Conservation (phyloP, 2,797 vertebrate genomes). For the Hemibagrus guttatus region DNA sequence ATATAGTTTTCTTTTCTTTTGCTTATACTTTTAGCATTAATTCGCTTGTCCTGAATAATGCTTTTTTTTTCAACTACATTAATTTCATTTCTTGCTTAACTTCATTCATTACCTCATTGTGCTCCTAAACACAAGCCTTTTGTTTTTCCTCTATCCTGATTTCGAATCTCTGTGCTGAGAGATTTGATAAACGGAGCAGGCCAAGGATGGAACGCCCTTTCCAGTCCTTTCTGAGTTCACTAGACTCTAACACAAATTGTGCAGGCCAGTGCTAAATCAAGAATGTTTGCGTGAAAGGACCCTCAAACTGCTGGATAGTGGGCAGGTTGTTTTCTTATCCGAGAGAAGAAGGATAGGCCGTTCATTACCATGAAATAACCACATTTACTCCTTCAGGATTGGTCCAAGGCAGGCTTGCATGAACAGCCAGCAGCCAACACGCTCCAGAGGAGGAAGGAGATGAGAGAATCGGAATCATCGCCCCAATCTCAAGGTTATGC, state of each 20-base stretch:
- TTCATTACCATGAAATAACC: constrained; percentile 60
- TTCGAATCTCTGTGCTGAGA: constrained; percentile 63
- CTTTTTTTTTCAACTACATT: constrained; percentile 50
- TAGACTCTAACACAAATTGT: constrained; percentile 24
- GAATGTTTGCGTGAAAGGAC: constrained; percentile 67
- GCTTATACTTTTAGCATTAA: constrained; percentile 21
- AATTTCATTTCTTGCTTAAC: constrained; percentile 62
- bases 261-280: constrained; percentile 18
- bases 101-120: constrained; percentile 68
- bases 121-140: constrained; percentile 59
- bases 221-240: constrained; percentile 1
- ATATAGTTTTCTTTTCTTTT: constrained; percentile 46
- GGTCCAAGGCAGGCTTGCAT: constrained; percentile 90
- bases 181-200: constrained; percentile 66
- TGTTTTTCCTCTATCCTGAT: constrained; percentile 54
- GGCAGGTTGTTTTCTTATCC: constrained; percentile 46
- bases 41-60: constrained; percentile 46
- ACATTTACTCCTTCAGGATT: constrained; percentile 80
- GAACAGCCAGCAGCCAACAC: constrained; percentile 80
- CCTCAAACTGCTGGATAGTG: constrained; percentile 76
- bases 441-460: constrained; percentile 90
- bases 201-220: constrained; percentile 51
- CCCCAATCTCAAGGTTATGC: constrained; percentile 69
- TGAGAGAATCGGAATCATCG: constrained; percentile 81
- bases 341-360: constrained; percentile 67